Evolutionary conservation across 2,797 vertebrate species (phyloP).

Genomic region (Euthynnus affinis): DNA sequence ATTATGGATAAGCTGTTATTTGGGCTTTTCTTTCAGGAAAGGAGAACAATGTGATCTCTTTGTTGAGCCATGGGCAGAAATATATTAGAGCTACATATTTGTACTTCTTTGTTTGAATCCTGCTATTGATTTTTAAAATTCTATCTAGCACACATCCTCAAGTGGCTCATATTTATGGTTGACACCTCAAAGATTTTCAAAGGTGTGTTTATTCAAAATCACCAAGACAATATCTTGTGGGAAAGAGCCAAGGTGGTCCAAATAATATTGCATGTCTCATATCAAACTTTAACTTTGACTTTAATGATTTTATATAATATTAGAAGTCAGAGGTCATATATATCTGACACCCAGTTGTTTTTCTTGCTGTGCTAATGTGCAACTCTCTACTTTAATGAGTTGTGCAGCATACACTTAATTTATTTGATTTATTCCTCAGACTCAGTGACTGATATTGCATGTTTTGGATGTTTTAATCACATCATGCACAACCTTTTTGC

Average conservation of each 20-base stretch:
- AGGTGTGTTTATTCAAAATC: not conserved
- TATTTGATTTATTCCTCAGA: not conserved
- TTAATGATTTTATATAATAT: not conserved
- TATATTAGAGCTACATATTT: not conserved
- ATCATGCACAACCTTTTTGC: not conserved
- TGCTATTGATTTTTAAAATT: not conserved
- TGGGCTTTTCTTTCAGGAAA: slow-evolving; percentile 18
- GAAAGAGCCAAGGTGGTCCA: not conserved
- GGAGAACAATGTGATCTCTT: slow-evolving; percentile 22
- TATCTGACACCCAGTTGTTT: not conserved
- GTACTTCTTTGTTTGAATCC: not conserved
- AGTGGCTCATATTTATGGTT: not conserved
- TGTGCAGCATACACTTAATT: not conserved
- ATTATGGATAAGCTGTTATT: slow-evolving; percentile 42
- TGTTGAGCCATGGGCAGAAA: slow-evolving; percentile 19
- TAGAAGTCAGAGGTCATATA: not conserved
- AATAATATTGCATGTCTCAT: not conserved
- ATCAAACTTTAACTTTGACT: not conserved
- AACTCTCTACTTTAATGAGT: not conserved
- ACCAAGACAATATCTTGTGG: not conserved
- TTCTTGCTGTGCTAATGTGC: not conserved
- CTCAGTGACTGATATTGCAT: not conserved
- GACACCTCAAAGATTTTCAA: not conserved
- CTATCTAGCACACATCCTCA: not conserved
- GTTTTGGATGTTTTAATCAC: not conserved